Evolutionary conservation across 2,888 invertebrate species (phyloP), one percentile per base, ranked within the genome.

Genomic region (Phalera bucephala): DNA sequence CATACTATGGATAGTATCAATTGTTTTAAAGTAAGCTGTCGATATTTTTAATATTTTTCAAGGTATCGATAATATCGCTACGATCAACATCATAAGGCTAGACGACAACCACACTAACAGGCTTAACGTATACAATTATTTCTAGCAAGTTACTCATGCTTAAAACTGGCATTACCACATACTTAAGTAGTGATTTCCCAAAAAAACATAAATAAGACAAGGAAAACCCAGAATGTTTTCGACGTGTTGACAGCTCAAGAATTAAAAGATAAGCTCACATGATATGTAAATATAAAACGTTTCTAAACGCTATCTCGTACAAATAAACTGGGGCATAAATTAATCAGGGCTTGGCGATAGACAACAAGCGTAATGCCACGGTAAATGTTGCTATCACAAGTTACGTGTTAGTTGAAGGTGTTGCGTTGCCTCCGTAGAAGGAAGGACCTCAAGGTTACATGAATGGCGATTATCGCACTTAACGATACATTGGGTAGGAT

Each of bases 211-310:
- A n/a, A n/a, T n/a, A n/a, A n/a, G n/a, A n/a, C n/a, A 23, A 40
- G 70, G 72, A 70, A 77, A 79, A 80, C 71, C 72, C 68, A 53
- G 34, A 36, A 43, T 54, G 44, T 55, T 61, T 64, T 63, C 57
- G 52, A 53, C 55, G 45, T 64, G 69, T 61, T 87, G 87, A 87
- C 88, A 88, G 78, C 74, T 77, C 70, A 73, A 85, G 88, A 86
- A 86, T 89, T 88, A 89, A 87, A 82, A 88, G 89, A 89, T 89
- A 89, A 89, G 77, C 88, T 53, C 54, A 44, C 58, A 57, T 80
- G 76, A 79, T 81, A 74, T 69, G 77, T 80, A 88, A 88, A 88
- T 86, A 86, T 58, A 56, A 79, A 73, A 73, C 65, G 73, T 76
- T 75, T 66, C 73, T 80, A 71, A 76, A 73, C 76, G 68, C 65